These are phyloP conservation scores for Mesitornis unicolor DNA, from an alignment of 2,113 vertebrate genomes.

Conservation along the genomic window DNA sequence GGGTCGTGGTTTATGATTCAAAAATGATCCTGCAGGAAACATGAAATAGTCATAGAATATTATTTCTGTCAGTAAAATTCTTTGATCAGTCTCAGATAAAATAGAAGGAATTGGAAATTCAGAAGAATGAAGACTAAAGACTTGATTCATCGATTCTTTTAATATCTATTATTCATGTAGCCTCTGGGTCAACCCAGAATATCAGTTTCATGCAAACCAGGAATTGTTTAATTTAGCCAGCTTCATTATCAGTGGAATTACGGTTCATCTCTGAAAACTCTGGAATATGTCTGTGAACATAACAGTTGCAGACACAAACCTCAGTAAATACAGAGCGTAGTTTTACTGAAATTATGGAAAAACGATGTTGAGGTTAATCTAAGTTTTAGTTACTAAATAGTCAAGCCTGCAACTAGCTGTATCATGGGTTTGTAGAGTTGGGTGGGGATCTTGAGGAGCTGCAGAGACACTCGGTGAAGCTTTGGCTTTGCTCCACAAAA, in stretches of 20 bases:
- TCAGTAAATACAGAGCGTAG: not conserved
- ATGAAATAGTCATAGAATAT: not conserved
- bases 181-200: not conserved
- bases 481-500: not conserved
- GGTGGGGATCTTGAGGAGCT: not conserved
- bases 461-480: not conserved
- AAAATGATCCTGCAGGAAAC: not conserved
- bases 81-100: constrained; percentile 14
- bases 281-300: not conserved
- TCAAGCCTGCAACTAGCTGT: not conserved
- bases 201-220: not conserved
- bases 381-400: not conserved
- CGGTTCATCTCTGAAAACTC: constrained; percentile 15
- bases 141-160: not conserved
- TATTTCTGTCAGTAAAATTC: not conserved
- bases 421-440: not conserved
- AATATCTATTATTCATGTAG: constrained; percentile 32
- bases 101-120: constrained; percentile 28
- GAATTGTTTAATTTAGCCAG: not conserved
- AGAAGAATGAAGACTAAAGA: not conserved
- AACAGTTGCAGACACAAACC: not conserved
- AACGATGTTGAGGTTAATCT: not conserved
- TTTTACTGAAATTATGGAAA: not conserved
- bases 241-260: not conserved
- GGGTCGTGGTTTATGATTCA: not conserved